A percentile compares a stretch with the other conserved stretches of the same genome.
phyloP scores from a whole-genome alignment of 2,888 invertebrate species.

The Caenorhabditis wallacei region DNA sequence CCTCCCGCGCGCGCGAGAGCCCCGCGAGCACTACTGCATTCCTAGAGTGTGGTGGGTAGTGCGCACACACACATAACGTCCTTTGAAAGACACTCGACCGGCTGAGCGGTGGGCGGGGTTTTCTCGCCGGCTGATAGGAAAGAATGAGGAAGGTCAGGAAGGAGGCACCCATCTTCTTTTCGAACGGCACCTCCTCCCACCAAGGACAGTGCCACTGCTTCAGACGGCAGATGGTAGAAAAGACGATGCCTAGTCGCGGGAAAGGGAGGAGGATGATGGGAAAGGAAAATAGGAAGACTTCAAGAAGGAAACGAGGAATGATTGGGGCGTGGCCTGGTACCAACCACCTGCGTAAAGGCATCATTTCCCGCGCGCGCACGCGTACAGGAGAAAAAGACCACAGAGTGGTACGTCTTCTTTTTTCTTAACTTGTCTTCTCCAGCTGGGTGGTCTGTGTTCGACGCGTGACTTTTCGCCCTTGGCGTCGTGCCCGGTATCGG shows the following conservation, averaged over 20 bases:
- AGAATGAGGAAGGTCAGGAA: constrained; percentile 50
- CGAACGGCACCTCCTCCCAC: constrained; percentile 61
- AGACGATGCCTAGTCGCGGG: constrained; percentile 37
- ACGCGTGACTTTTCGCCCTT: constrained; percentile 65
- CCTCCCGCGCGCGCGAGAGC: constrained; percentile 47
- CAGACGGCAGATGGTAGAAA: constrained; percentile 47
- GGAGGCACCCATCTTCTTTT: constrained; percentile 38
- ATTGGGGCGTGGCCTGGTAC: constrained; percentile 57
- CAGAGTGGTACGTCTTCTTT: constrained; percentile 55
- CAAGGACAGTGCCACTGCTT: constrained; percentile 52
- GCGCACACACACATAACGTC: constrained; percentile 56
- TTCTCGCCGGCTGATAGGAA: constrained; percentile 51
- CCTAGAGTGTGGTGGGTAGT: constrained; percentile 59
- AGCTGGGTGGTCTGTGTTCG: constrained; percentile 62
- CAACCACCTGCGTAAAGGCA: constrained; percentile 55
- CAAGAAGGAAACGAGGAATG: constrained; percentile 11
- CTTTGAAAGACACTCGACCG: constrained; percentile 66
- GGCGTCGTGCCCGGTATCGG: constrained; percentile 44
- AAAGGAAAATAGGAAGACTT: constrained; percentile 18
- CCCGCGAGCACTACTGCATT: constrained; percentile 59
- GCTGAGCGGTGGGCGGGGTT: constrained; percentile 42
- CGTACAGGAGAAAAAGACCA: constrained; percentile 39
- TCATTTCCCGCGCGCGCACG: constrained; percentile 57
- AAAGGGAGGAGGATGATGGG: constrained; percentile 42
- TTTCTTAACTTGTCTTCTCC: constrained; percentile 25